phyloP scores from a whole-genome alignment of 2,113 vertebrate species.

The Henicopernis longicauda region DNA sequence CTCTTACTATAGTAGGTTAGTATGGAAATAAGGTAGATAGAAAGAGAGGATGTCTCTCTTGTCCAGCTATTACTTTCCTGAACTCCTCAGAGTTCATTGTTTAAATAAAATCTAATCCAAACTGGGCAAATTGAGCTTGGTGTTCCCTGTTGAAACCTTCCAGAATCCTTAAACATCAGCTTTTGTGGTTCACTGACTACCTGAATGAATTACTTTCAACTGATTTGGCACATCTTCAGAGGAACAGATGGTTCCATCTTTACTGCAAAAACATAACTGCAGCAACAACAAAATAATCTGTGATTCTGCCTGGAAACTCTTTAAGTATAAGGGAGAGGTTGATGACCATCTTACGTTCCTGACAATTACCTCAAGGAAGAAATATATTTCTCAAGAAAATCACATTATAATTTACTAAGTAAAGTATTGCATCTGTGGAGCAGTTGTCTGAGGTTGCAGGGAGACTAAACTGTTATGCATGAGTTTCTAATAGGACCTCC shows the following conservation, averaged over 20 bases:
- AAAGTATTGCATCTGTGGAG: neutral
- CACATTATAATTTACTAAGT: neutral
- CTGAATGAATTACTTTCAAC: slow-evolving; percentile 19
- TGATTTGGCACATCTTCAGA: slow-evolving; percentile 41
- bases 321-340: neutral
- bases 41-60: neutral
- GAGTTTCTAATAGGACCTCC: neutral
- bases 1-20: neutral
- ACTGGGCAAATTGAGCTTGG: neutral
- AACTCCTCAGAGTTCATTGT: neutral
- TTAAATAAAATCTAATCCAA: neutral
- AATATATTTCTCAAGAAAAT: neutral
- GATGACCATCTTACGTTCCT: neutral
- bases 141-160: neutral
- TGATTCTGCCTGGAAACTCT: neutral
- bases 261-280: slow-evolving; percentile 31
- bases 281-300: neutral
- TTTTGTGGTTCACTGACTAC: slow-evolving; percentile 8
- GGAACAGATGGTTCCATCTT: neutral
- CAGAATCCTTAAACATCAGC: neutral
- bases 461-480: neutral
- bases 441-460: neutral
- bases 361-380: neutral
- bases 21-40: neutral
- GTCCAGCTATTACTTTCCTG: neutral